Evolutionary conservation across 2,888 invertebrate species (phyloP).

Genomic region (Idaea aversata): DNA sequence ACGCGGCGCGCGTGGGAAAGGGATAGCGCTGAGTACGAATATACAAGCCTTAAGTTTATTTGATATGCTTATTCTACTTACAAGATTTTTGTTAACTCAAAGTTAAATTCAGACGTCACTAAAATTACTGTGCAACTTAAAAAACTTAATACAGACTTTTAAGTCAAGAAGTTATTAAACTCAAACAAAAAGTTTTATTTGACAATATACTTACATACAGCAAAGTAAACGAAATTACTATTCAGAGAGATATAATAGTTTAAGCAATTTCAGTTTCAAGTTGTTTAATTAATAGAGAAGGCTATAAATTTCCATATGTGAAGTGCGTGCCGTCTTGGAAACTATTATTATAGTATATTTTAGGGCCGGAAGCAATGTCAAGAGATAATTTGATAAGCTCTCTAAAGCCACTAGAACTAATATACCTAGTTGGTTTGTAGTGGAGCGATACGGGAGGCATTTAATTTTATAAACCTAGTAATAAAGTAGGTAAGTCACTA

Average conservation of each 20-base stretch:
- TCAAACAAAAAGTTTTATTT: not conserved
- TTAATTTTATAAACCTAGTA: slow-evolving; percentile 14
- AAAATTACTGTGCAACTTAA: not conserved
- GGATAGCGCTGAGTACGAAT: too few relatives aligned
- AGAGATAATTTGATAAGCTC: slow-evolving; percentile 55
- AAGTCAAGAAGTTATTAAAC: not conserved
- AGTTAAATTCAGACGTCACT: not conserved
- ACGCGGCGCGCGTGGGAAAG: too few relatives aligned
- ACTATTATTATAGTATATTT: slow-evolving; percentile 48
- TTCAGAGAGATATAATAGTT: slow-evolving; percentile 42
- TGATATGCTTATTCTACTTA: not conserved
- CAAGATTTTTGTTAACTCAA: not conserved
- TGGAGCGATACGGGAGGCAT: slow-evolving; percentile 18
- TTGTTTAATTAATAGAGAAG: slow-evolving; percentile 57
- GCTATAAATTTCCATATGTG: slow-evolving; percentile 57
- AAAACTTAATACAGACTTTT: not conserved
- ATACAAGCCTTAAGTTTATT: not conserved
- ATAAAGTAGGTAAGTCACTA: not conserved
- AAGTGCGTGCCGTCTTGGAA: slow-evolving; percentile 40
- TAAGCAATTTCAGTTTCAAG: slow-evolving; percentile 47
- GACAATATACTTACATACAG: not conserved
- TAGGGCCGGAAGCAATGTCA: slow-evolving; percentile 38
- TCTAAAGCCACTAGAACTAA: slow-evolving; percentile 33
- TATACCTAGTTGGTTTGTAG: slow-evolving; percentile 25
- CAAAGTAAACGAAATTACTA: not conserved